phyloP scores from a whole-genome alignment of 2,113 vertebrate species.

The Pterocles gutturalis region DNA sequence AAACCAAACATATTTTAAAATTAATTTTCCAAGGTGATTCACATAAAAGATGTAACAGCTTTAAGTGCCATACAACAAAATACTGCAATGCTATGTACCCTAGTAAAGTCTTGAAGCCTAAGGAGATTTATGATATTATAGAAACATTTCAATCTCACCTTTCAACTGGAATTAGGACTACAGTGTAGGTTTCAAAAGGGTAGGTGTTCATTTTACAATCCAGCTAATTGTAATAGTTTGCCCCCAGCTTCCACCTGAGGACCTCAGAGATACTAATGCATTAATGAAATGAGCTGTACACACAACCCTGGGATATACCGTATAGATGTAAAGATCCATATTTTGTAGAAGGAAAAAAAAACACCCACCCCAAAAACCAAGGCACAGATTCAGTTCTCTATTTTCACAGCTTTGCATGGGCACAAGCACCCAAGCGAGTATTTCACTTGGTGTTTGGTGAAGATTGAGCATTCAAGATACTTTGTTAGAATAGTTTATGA shows the following conservation, averaged over 20 bases:
- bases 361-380: neutral
- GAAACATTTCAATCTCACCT: neutral
- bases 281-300: neutral
- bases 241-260: neutral
- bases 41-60: neutral
- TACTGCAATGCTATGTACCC: neutral
- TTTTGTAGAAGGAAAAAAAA: neutral
- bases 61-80: neutral
- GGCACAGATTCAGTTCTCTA: neutral
- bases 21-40: conserved; percentile 12
- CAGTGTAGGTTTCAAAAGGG: neutral
- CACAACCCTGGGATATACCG: neutral
- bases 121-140: neutral
- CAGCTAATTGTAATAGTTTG: neutral
- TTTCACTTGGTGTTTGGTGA: neutral
- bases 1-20: conserved; percentile 11
- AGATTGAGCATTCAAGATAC: neutral
- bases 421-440: neutral
- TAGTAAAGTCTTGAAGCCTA: neutral
- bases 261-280: neutral
- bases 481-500: neutral
- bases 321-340: neutral
- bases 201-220: neutral
- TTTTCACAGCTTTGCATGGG: neutral
- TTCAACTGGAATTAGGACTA: neutral